A percentile compares a stretch with the other conserved stretches of the same genome.
Conservation (phyloP, 92 coral and sea anemone species). For the Chrysogorgia sp. region DNA sequence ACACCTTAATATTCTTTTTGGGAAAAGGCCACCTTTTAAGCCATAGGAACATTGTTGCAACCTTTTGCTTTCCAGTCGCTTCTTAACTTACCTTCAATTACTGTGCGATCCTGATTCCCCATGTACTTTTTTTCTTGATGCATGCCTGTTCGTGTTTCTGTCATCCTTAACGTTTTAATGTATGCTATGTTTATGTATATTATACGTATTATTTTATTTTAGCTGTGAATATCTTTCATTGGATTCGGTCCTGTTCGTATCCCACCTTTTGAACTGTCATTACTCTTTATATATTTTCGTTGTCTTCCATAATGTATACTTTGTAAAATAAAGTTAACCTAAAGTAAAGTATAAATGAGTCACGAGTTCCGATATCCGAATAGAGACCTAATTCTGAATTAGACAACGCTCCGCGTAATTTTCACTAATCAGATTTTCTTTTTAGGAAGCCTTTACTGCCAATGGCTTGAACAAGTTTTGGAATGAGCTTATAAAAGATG, state of each 20-base stretch:
- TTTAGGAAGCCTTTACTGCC: constrained; percentile 80
- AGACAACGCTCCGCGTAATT: not conserved
- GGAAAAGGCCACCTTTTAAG: not conserved
- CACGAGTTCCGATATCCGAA: not conserved
- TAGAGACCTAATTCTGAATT: not conserved
- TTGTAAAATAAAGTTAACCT: too few relatives aligned
- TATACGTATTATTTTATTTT: too few relatives aligned
- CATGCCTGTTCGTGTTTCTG: not conserved
- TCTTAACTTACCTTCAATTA: not conserved
- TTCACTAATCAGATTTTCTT: not conserved
- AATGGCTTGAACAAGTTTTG: constrained; percentile 92
- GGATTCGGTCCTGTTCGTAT: too few relatives aligned
- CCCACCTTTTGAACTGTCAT: too few relatives aligned
- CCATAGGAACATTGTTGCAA: not conserved
- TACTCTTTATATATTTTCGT: too few relatives aligned
- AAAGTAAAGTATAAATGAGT: not conserved
- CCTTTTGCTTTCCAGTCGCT: too few relatives aligned
- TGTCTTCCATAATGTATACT: too few relatives aligned
- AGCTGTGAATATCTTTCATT: too few relatives aligned
- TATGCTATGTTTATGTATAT: too few relatives aligned
- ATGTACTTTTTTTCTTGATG: not conserved
- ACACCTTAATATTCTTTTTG: not conserved
- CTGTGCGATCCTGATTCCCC: not conserved
- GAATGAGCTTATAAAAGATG: constrained; percentile 99
- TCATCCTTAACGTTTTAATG: too few relatives aligned